These are phyloP conservation scores for Diarsia mendica DNA, from an alignment of 2,888 invertebrate species.

Conservation along the genomic window DNA sequence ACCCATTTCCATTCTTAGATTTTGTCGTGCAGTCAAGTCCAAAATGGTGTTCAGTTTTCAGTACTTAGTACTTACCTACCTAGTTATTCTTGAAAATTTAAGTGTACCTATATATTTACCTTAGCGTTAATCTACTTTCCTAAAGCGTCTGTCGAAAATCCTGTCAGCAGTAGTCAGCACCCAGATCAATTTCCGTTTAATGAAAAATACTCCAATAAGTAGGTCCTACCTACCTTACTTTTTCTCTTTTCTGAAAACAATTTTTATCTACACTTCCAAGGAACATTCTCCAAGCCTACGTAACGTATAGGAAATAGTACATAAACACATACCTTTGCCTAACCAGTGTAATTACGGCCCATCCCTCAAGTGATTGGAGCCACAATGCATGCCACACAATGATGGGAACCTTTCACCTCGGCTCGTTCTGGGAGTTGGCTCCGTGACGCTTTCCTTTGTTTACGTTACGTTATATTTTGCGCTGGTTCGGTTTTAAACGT, in stretches of 20 bases:
- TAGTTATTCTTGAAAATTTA: not conserved
- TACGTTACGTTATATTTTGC: conserved; percentile 63
- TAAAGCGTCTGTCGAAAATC: not conserved
- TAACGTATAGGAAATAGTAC: conserved; percentile 40
- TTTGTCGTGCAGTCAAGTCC: not conserved
- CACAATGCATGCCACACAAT: conserved; percentile 72
- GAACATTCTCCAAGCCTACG: not conserved
- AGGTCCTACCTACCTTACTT: too few relatives aligned
- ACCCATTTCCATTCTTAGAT: not conserved
- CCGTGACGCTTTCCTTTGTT: conserved; percentile 77
- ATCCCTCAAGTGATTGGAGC: conserved; percentile 67
- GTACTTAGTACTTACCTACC: not conserved
- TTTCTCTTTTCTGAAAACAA: not conserved
- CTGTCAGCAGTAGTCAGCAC: too few relatives aligned
- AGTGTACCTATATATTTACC: not conserved
- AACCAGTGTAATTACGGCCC: conserved; percentile 38
- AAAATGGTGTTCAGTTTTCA: not conserved
- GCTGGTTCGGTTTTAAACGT: conserved; percentile 26
- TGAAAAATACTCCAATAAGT: conserved; percentile 11
- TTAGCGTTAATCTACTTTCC: not conserved
- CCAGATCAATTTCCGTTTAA: conserved; percentile 1
- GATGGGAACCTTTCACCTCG: conserved; percentile 82
- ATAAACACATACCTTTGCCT: conserved; percentile 15
- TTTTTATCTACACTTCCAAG: not conserved
- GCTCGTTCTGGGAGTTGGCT: conserved; percentile 76